Base-by-base conservation (phyloP, 2,888 invertebrate genomes). In the Hylaea fasciaria region DNA sequence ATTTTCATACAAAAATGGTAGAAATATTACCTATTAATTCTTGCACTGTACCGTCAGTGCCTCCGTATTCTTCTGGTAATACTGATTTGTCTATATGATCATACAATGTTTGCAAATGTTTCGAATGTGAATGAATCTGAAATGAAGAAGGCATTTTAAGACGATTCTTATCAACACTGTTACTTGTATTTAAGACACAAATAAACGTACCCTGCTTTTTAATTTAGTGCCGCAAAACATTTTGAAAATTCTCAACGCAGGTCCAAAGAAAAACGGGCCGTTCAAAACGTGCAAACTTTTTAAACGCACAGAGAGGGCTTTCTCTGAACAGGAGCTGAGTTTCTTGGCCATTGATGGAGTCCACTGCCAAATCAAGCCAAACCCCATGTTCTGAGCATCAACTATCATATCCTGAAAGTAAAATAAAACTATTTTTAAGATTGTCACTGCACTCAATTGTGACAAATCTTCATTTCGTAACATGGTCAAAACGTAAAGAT, bases 41-140 rank as follows among this genome's bases (percentile, higher is more conserved):
- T 40, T 66, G 60, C 17, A 68, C 8, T 28, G 57, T 62, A 12
- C 67, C 68, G 9, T 59, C 63, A 2, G 65, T 61, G 3, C 69
- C 71, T 16, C 71, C 71, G 29, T 69, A 71, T 53, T 71, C 71
- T 47, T 58, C 48, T 8, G 71, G 71, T 41, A 68, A 54, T 22
- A 66, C 40, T 0, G 64, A 65, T 51, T 61, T 66, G 10, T 65
- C 46, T 43, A 68, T 54, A 7, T 63, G 17, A 11, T 58, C 57
- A 57, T 62, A 56, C n/a, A 71, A 37, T 9, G 65, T 53, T 14
- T 62, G 44, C 13, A 32, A 52, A 56, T 44, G 60, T 37, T 67
- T 63, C 9, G 46, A 45, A 40, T 65, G 62, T 2, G 44, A n/a
- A 3, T 55, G 57, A 22, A 69, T 52, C 70, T 70, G 52, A 43